phyloP scores from a whole-genome alignment of 2,888 invertebrate species.

The Scelioninae gen. 2 region DNA sequence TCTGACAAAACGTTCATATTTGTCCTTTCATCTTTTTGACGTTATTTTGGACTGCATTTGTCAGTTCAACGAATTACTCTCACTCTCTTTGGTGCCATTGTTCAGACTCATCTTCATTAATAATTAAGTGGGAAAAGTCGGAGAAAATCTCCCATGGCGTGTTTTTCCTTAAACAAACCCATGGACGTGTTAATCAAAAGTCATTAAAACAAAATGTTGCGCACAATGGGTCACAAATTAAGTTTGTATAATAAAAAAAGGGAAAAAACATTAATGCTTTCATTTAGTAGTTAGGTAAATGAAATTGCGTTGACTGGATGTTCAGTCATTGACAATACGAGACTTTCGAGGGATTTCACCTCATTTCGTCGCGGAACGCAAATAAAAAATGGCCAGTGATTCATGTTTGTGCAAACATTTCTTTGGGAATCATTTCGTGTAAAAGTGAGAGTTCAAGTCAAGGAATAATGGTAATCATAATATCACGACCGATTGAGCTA shows the following conservation, averaged over 20 bases:
- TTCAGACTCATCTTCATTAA: constrained; percentile 15
- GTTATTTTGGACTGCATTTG: constrained; percentile 18
- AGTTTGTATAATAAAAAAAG: too few relatives aligned
- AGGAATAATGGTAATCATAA: constrained; percentile 35
- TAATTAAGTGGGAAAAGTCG: constrained; percentile 24
- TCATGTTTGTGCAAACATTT: constrained; percentile 19
- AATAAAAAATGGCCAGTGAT: constrained; percentile 14
- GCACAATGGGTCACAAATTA: too few relatives aligned
- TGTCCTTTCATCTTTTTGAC: neutral
- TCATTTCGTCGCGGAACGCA: constrained; percentile 28
- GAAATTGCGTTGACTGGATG: neutral
- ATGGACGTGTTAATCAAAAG: constrained; percentile 2
- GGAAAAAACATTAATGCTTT: constrained; percentile 15
- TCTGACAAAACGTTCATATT: neutral
- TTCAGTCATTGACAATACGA: constrained; percentile 23
- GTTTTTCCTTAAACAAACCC: constrained; percentile 5
- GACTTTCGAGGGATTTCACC: constrained; percentile 51
- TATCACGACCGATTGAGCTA: constrained; percentile 36
- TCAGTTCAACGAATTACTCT: constrained; percentile 1
- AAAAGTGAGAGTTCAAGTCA: constrained; percentile 51
- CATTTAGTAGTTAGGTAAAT: constrained; percentile 14
- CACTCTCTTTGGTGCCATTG: constrained; percentile 20
- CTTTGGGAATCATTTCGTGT: constrained; percentile 26
- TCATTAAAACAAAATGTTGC: constrained; percentile 2
- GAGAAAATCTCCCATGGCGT: constrained; percentile 18